Evolutionary conservation across 2,797 vertebrate genomes (phyloP).

Genomic region (Tiaroga cobitis): DNA sequence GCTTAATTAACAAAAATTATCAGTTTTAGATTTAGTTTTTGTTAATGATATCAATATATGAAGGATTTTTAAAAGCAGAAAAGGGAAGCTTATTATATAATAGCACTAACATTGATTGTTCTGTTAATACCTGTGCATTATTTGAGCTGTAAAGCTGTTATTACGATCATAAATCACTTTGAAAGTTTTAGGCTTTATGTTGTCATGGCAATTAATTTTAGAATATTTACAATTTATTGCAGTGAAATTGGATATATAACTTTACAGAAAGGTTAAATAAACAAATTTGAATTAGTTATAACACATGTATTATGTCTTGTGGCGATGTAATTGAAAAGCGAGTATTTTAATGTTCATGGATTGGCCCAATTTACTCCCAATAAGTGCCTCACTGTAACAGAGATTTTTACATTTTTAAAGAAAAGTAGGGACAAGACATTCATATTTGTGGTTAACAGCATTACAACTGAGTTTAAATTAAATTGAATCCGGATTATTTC

Average conservation of each 20-base stretch:
- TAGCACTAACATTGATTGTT: background rate
- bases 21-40: background rate
- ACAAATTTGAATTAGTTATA: background rate
- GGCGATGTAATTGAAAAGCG: background rate
- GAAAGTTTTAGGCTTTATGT: background rate
- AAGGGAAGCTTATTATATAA: background rate
- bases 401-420: background rate
- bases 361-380: background rate
- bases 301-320: background rate
- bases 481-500: background rate
- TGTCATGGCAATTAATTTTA: background rate
- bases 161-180: background rate
- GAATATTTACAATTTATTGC: background rate
- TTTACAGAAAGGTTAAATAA: background rate
- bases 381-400: background rate
- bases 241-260: background rate
- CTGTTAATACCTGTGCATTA: background rate
- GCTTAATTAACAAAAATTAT: background rate
- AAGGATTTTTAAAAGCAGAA: background rate
- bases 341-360: background rate
- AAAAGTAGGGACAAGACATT: background rate
- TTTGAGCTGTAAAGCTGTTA: background rate
- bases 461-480: background rate
- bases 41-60: background rate
- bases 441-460: background rate